phyloP scores from a whole-genome alignment of 2,888 invertebrate genomes.

The Acleris holmiana region DNA sequence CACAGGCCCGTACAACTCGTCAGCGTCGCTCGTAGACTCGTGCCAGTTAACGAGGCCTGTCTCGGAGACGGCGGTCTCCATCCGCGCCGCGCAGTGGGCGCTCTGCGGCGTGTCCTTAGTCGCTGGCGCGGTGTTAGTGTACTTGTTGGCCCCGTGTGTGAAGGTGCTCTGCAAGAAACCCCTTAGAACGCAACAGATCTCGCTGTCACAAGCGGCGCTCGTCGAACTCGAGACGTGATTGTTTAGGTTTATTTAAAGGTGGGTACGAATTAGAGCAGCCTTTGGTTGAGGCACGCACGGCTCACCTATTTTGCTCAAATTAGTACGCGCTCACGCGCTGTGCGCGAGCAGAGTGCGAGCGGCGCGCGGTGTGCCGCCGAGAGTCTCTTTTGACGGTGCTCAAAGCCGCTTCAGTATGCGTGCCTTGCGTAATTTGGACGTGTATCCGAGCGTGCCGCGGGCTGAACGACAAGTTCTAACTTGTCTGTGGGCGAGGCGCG shows the following conservation, averaged over 20 bases:
- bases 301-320: no score
- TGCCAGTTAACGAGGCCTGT: slow-evolving; percentile 56
- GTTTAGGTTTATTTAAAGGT: slow-evolving; percentile 4
- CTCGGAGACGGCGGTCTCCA: slow-evolving; percentile 60
- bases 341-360: no score
- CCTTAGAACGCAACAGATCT: slow-evolving; percentile 60
- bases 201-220: slow-evolving; percentile 68
- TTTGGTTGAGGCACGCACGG: no score
- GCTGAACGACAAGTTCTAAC: no score
- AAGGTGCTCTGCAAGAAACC: slow-evolving; percentile 58
- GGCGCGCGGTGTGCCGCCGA: no score
- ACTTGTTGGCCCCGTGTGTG: slow-evolving; percentile 68
- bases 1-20: slow-evolving; percentile 67
- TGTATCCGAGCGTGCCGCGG: no score
- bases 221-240: slow-evolving; percentile 61
- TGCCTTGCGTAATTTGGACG: no score
- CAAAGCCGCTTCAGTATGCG: no score
- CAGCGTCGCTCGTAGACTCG: slow-evolving; percentile 52
- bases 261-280: no score
- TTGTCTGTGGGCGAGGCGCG: no score
- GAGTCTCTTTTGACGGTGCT: no score
- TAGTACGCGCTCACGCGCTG: no score
- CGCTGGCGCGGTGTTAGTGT: slow-evolving; percentile 63
- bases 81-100: slow-evolving; percentile 72
- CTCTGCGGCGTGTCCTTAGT: slow-evolving; percentile 66